Base-by-base conservation (phyloP, 2,888 invertebrate species). In the Pegoplata infirma region DNA sequence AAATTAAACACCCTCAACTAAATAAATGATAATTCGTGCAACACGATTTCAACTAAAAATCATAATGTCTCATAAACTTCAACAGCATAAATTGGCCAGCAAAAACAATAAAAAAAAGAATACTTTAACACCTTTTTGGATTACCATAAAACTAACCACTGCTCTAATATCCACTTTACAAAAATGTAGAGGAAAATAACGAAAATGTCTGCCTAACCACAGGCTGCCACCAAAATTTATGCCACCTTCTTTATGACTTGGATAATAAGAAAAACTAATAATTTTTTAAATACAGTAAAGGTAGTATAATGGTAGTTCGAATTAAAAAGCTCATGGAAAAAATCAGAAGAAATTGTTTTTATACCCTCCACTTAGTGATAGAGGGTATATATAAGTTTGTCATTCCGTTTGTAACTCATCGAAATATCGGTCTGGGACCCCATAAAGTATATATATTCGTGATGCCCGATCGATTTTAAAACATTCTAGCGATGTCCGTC, bases 51-150 rank as follows among this genome's bases (percentile, higher is more conserved):
- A 69, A 59, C 76, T 58, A 68, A 58, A 80, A 80, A 76, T 80
- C 73, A 80, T 80, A 80, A 80, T 80, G 80, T 80, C 80, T 73
- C 76, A 80, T 76, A 80, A 80, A 76, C 80, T 69, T 72, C 75
- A 68, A 40, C 32, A 79, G 51, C 71, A 14, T 10, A 79, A 79
- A 79, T 79, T 75, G 68, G 63, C 61, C n/a, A 75, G 28, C 8
- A 75, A 51, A 40, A 71, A 74, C 69, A 63, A 32, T n/a, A 14
- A 58, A 40, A 44, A 14, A 40, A 19, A 51, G 49, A 51, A 68
- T 69, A 69, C 67, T 79, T 75, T 79, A 79, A 79, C 79, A 79
- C 79, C 79, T 79, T 75, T 71, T 69, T 75, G 75, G 79, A 79
- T 79, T 79, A 75, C 75, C 75, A 79, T 79, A 79, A 79, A 79